phyloP scores from a whole-genome alignment of 2,888 invertebrate genomes.

The Scrobipalpa costella region DNA sequence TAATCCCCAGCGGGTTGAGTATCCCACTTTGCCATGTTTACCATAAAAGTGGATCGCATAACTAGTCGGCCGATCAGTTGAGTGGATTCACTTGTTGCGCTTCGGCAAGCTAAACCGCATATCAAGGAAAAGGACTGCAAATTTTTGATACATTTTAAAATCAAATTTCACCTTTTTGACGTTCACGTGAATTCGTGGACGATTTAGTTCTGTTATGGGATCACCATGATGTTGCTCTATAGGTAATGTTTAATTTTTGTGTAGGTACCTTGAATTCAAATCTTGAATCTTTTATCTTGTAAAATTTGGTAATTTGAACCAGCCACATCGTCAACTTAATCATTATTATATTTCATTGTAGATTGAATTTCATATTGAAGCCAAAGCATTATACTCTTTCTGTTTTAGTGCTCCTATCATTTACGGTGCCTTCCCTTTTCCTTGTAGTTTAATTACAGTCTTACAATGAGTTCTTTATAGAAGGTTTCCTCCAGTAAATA shows the following conservation, averaged over 20 bases:
- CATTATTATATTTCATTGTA: no score
- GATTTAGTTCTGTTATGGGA: no score
- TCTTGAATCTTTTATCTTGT: no score
- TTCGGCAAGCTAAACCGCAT: conserved; percentile 41
- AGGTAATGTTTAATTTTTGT: no score
- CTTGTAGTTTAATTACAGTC: background rate
- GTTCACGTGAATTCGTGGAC: no score
- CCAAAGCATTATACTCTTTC: no score
- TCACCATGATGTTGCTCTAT: no score
- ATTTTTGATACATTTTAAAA: background rate
- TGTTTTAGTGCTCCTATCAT: background rate
- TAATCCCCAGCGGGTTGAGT: conserved; percentile 24
- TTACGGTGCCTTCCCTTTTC: conserved; percentile 24
- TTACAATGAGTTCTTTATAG: conserved; percentile 8
- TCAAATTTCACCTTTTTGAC: no score
- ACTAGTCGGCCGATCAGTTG: conserved; percentile 43
- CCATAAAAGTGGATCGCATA: conserved; percentile 6
- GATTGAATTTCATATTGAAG: no score
- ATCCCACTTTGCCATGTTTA: conserved; percentile 12
- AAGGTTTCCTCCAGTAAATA: conserved; percentile 8
- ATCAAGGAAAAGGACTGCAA: conserved; percentile 29
- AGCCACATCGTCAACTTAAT: no score
- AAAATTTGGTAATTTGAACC: no score
- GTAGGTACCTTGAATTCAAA: no score
- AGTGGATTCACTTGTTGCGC: conserved; percentile 60